These are phyloP conservation scores for Patiria pectinifera DNA, from an alignment of 53 echinoderm and acorn worm genomes.

Conservation along the genomic window DNA sequence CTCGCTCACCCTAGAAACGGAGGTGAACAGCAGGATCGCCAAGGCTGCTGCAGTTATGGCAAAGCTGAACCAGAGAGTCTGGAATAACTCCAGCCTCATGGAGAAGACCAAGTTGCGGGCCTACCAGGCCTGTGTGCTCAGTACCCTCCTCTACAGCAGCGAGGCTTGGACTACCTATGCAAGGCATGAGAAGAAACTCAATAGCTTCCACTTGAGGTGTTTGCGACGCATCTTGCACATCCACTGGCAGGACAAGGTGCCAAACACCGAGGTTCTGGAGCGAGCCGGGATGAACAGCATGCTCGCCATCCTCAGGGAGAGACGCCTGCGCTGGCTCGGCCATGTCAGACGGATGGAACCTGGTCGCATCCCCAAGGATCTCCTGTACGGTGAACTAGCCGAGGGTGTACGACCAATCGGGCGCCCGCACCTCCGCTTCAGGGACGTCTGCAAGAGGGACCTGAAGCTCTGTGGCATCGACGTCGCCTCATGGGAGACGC, in stretches of 20 bases:
- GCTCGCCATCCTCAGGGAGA: constrained; percentile 34
- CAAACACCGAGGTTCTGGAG: background rate
- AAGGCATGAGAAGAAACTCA: too few species aligned
- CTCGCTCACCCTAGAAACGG: constrained; percentile 2
- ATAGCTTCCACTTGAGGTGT: background rate
- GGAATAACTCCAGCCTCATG: too few species aligned
- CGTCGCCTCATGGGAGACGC: too few species aligned
- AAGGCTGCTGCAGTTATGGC: too few species aligned
- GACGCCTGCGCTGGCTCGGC: constrained; percentile 61
- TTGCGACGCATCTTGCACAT: constrained; percentile 5
- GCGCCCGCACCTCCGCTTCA: constrained; percentile 59
- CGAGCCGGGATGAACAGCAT: background rate
- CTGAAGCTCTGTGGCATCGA: constrained; percentile 56
- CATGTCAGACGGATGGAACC: constrained; percentile 67
- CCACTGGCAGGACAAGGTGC: constrained; percentile 51
- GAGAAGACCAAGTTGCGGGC: background rate
- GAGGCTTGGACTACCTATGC: constrained; percentile 6
- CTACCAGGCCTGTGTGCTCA: background rate
- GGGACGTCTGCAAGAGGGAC: constrained; percentile 66
- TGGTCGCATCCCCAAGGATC: too few species aligned
- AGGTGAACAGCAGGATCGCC: too few species aligned
- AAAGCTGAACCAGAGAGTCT: too few species aligned
- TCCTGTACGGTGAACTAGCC: background rate
- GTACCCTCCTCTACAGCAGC: constrained; percentile 21
- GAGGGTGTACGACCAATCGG: constrained; percentile 36